Conservation (phyloP, 2,888 invertebrate species). For the Machimus atricapillus region DNA sequence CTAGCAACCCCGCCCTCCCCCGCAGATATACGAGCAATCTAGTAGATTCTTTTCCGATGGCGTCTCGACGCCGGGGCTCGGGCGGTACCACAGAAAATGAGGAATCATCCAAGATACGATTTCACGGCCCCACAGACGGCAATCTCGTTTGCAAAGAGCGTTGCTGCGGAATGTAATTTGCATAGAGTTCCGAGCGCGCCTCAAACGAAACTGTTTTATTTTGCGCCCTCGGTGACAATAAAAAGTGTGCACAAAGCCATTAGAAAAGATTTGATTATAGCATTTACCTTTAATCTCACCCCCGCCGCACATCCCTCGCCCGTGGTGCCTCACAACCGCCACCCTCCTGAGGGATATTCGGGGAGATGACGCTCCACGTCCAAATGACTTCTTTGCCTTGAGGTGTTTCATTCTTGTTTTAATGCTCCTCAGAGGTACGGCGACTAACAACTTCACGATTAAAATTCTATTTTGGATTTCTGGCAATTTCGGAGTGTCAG, state of each 20-base stretch:
- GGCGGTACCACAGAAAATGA: background rate
- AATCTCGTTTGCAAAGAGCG: conserved; percentile 35
- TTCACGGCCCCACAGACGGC: conserved; percentile 32
- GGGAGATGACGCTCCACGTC: conserved; percentile 9
- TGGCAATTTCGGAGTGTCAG: conserved; percentile 44
- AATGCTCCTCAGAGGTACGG: conserved; percentile 36
- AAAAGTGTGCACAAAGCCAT: conserved; percentile 48
- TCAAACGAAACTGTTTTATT: conserved; percentile 43
- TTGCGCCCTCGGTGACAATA: conserved; percentile 48
- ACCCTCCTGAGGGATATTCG: conserved; percentile 26
- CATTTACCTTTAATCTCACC: conserved; percentile 48
- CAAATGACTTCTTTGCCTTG: conserved; percentile 46
- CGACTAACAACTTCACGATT: conserved; percentile 41
- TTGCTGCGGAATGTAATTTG: conserved; percentile 47
- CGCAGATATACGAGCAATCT: background rate
- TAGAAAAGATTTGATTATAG: conserved; percentile 49
- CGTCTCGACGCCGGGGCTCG: background rate
- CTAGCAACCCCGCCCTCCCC: background rate
- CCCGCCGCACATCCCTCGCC: conserved; percentile 20
- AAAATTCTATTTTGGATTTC: conserved; percentile 46
- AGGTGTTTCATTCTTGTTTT: conserved; percentile 44
- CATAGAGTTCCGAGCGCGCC: conserved; percentile 41
- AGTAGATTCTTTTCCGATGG: background rate
- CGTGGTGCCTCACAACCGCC: background rate
- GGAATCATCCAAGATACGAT: background rate